These are phyloP conservation scores for Fulmarus glacialis DNA, from an alignment of 2,113 vertebrate genomes.

Conservation along the genomic window DNA sequence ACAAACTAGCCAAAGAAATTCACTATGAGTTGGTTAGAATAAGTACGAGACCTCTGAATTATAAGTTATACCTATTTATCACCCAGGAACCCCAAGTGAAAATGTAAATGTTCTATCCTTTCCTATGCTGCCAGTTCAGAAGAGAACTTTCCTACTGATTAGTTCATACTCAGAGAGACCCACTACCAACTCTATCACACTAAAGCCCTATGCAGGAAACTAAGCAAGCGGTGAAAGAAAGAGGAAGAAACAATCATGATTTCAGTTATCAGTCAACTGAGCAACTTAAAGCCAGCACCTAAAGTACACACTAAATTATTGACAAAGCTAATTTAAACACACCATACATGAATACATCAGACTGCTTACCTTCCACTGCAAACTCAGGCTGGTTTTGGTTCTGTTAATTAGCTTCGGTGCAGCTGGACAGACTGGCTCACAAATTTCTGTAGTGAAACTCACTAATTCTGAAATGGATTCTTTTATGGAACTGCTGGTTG, in stretches of 20 bases:
- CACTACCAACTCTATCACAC: neutral
- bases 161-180: neutral
- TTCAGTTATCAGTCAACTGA: neutral
- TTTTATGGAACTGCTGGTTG: slow-evolving; percentile 71
- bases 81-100: neutral
- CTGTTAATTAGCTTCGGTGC: slow-evolving; percentile 75
- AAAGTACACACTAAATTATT: neutral
- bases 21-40: neutral
- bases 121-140: neutral
- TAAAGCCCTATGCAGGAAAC: neutral
- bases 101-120: neutral
- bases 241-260: neutral
- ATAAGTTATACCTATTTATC: neutral
- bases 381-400: slow-evolving; percentile 79
- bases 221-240: neutral
- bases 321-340: neutral
- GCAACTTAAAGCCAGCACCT: neutral
- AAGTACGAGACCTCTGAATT: neutral
- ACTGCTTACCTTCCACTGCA: slow-evolving; percentile 81
- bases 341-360: neutral
- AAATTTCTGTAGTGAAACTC: slow-evolving; percentile 78
- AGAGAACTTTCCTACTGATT: neutral
- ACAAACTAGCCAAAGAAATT: neutral
- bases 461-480: slow-evolving; percentile 75
- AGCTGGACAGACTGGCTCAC: slow-evolving; percentile 78